Percentiles rank a stretch among this genome's conserved stretches.
phyloP scores from a whole-genome alignment of 2,888 invertebrate species.

The Macropis europaea region DNA sequence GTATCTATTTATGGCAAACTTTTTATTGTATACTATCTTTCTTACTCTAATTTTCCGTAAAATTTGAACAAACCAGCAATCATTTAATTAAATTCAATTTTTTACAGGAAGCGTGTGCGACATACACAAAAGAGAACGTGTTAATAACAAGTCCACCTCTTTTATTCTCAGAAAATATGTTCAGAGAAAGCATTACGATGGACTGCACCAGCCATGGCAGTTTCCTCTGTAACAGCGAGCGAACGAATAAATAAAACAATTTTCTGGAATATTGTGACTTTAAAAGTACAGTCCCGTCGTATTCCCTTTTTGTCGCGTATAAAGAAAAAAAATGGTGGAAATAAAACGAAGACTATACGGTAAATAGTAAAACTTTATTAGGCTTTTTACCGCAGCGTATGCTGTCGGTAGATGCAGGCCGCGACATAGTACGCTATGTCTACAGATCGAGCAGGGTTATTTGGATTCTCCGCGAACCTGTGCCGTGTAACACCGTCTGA shows the following conservation, averaged over 20 bases:
- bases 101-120: too few species aligned
- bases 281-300: background rate
- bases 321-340: constrained; percentile 5
- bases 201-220: too few species aligned
- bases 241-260: background rate
- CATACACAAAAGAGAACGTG: too few species aligned
- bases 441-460: constrained; percentile 26
- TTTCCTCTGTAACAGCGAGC: too few species aligned
- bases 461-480: constrained; percentile 29
- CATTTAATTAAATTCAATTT: too few species aligned
- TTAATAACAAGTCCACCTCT: too few species aligned
- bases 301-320: background rate
- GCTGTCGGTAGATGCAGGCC: constrained; percentile 16
- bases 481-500: constrained; percentile 25
- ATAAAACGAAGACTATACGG: constrained; percentile 10
- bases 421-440: constrained; percentile 32
- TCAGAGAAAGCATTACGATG: too few species aligned
- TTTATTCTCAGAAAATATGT: too few species aligned
- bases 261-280: background rate
- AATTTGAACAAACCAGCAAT: too few species aligned
- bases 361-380: constrained; percentile 31
- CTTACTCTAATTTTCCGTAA: too few species aligned
- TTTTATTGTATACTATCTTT: too few species aligned
- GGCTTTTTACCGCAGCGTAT: constrained; percentile 29
- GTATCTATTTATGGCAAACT: too few species aligned